Evolutionary conservation across 2,888 invertebrate species (phyloP).

Genomic region (Drosophila formosana): DNA sequence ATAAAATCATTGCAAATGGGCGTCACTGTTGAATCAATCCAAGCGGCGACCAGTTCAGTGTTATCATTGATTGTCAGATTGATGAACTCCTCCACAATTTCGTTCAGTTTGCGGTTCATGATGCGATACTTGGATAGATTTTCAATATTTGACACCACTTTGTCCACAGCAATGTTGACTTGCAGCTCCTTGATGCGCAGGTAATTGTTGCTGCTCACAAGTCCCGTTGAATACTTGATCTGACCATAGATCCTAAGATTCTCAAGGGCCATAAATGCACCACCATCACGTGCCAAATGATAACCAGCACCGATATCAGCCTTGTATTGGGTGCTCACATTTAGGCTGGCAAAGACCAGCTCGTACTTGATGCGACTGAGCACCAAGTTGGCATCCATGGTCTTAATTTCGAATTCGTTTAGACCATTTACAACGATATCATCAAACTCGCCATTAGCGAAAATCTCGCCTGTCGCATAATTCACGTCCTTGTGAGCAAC

Average conservation of each 20-base stretch:
- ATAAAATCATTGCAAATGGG: conserved; percentile 71
- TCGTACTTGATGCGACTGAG: conserved; percentile 63
- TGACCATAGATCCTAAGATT: conserved; percentile 64
- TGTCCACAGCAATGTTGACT: conserved; percentile 61
- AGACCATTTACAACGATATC: conserved; percentile 66
- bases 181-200: conserved; percentile 70
- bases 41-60: conserved; percentile 64
- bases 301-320: conserved; percentile 53
- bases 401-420: conserved; percentile 69
- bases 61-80: conserved; percentile 79
- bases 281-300: conserved; percentile 65
- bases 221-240: conserved; percentile 67
- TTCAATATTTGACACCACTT: conserved; percentile 75
- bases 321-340: conserved; percentile 68
- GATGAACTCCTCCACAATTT: conserved; percentile 79
- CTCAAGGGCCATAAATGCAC: conserved; percentile 71
- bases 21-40: conserved; percentile 58
- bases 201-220: conserved; percentile 40
- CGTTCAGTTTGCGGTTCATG: conserved; percentile 77
- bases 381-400: conserved; percentile 55
- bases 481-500: conserved; percentile 61
- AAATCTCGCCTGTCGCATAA: conserved; percentile 35
- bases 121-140: conserved; percentile 72
- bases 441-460: conserved; percentile 59
- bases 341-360: conserved; percentile 66